Base-by-base conservation (phyloP, 2,888 invertebrate genomes). In the Cynaeus angustus region DNA sequence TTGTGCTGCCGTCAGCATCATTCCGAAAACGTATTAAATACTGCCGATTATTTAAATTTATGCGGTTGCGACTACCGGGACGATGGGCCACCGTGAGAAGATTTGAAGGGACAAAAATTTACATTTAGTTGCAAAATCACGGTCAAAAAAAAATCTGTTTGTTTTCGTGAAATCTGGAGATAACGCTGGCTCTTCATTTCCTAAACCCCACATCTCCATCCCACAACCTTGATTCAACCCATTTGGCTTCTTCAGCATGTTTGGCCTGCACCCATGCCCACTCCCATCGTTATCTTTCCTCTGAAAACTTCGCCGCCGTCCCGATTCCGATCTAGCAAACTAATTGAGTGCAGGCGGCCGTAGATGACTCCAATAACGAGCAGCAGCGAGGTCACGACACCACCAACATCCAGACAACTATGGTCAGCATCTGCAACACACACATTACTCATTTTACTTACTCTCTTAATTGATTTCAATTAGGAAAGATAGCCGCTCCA, bases 1-100 rank as follows among this genome's bases (percentile, higher is more conserved):
- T 76, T 74, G 76, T 76, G 70, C 66, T 71, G 68, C 71, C 70
- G 72, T 72, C 73, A 70, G 64, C 75, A 73, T 76, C 72, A 72
- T 70, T 73, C 61, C 61, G 69, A 70, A 74, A 72, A 70, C 65
- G 52, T 68, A 73, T 65, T 53, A 65, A 65, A 45, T 43, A 65
- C 30, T 13, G 45, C 43, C 41, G 65, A 65, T 65, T 65, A 65
- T 65, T 65, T 45, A 53, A 64, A 65, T 53, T 53, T 65, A 65
- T 65, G 37, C 65, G 41, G 41, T 43, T 59, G 33, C 33, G n/a
- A n/a, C 33, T 33, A 33, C 33, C 33, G 33, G 33, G 7, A 33
- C 9, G 33, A 6, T 33, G 33, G n/a, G 3, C 9, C 33, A 33
- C 33, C 33, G 33, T 33, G 33, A 33, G 33, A 33, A 33, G 21